Conservation (phyloP, 2,888 invertebrate species). For the Lithophane ornitopus region DNA sequence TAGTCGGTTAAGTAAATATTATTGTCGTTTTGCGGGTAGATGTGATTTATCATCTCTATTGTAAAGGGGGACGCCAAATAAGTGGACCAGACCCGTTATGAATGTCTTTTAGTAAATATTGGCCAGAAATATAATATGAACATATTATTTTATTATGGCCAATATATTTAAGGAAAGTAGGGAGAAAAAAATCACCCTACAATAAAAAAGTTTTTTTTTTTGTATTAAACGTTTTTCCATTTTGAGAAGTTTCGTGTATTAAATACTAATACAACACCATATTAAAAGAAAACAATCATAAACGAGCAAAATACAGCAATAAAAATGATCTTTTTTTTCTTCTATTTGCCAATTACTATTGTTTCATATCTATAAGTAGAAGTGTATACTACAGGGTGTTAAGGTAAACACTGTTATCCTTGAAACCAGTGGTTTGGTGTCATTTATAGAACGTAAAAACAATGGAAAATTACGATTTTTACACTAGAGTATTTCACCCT, state of each 20-base stretch:
- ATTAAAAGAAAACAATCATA: too few species aligned
- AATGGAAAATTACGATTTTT: too few species aligned
- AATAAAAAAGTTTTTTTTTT: neutral
- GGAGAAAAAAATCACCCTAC: too few species aligned
- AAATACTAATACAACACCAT: neutral
- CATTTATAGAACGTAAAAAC: too few species aligned
- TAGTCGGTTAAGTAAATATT: constrained; percentile 62
- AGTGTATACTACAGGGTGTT: too few species aligned
- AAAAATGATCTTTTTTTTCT: neutral
- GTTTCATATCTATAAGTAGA: too few species aligned
- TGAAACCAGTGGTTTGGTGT: too few species aligned
- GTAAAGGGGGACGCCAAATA: constrained; percentile 31
- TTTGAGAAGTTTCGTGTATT: neutral
- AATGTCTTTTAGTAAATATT: constrained; percentile 45
- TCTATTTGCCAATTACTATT: neutral
- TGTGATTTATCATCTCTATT: constrained; percentile 52
- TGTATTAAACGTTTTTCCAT: too few species aligned
- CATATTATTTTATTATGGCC: constrained; percentile 2
- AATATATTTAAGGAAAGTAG: neutral
- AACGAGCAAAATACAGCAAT: too few species aligned
- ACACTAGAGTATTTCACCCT: too few species aligned
- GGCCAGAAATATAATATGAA: neutral
- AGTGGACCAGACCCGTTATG: constrained; percentile 37
- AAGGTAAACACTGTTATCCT: too few species aligned
- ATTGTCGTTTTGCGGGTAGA: constrained; percentile 60